These are phyloP conservation scores for Gallinago jamesoni DNA, from an alignment of 2,113 vertebrate species.

Conservation along the genomic window DNA sequence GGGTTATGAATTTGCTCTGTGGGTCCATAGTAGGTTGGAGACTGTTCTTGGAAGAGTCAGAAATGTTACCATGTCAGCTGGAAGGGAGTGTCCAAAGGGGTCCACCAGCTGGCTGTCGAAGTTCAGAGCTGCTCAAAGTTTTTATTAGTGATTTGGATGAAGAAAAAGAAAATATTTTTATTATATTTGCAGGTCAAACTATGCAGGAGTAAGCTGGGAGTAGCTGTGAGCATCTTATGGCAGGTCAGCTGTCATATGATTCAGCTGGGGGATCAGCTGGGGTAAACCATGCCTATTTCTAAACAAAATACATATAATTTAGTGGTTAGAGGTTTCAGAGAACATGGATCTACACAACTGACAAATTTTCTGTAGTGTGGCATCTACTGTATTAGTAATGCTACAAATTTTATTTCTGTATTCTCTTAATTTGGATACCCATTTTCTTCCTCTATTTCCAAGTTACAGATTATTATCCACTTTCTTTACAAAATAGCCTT, in stretches of 20 bases:
- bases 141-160: not conserved
- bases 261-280: not conserved
- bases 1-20: not conserved
- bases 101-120: accelerated
- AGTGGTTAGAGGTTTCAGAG: not conserved
- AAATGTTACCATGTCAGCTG: not conserved
- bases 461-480: not conserved
- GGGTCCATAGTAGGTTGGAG: not conserved
- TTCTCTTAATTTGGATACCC: not conserved
- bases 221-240: not conserved
- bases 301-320: not conserved
- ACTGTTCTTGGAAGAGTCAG: not conserved
- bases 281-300: not conserved
- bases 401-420: not conserved
- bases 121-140: not conserved
- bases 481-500: not conserved
- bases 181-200: not conserved
- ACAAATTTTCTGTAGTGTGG: not conserved
- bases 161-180: not conserved
- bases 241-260: not conserved
- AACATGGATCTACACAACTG: not conserved
- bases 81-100: not conserved
- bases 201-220: not conserved
- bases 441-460: not conserved
- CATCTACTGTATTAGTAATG: not conserved